Base-by-base conservation (phyloP, 2,888 invertebrate genomes). In the Rhingia rostrata region DNA sequence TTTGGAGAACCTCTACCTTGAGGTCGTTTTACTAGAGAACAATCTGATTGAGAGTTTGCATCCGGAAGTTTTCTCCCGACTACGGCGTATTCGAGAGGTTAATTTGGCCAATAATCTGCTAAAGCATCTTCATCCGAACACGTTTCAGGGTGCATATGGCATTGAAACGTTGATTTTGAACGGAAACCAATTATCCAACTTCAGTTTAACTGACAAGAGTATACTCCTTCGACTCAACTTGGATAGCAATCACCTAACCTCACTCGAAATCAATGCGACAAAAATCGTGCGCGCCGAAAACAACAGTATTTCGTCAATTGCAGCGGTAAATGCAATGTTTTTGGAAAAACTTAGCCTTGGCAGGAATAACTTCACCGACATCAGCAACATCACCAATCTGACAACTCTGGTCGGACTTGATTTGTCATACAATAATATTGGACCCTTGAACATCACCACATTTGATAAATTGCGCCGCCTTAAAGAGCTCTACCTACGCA, bases 341-440 rank as follows among this genome's bases (percentile, higher is more conserved):
- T 78, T 91, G 43, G 91, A 91, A 80, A 88, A 88, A 0, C 86
- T 91, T 0, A 87, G 88, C 6, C 70, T 91, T 51, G 87, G 89
- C 1, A 86, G 73, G 54, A 91, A 91, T 63, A 88, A 87, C 0
- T 63, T 91, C 10, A 87, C 61, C 0, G 89, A 89, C 66, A 88
- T 91, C 2, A 86, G 87, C 0, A 90, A 90, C 41, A 89, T 92
- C 0, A 90, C 90, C 1, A 88, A 88, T 14, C 80, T 90, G 3
- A 88, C 89, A 2, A 88, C 89, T 0, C 63, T 91, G 30, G 86
- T 88, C 0, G 88, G 88, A 10, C 67, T 92, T 61, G 90, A 91
- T 79, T 60, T 92, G n/a, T 90, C 91, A 0, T 86, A 89, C 32
- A 92, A 91, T 67, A 88, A 88, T 2, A 89, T 92, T 30, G 91